Conservation (phyloP, 2,888 invertebrate genomes). For the Hoplodrina ambigua region DNA sequence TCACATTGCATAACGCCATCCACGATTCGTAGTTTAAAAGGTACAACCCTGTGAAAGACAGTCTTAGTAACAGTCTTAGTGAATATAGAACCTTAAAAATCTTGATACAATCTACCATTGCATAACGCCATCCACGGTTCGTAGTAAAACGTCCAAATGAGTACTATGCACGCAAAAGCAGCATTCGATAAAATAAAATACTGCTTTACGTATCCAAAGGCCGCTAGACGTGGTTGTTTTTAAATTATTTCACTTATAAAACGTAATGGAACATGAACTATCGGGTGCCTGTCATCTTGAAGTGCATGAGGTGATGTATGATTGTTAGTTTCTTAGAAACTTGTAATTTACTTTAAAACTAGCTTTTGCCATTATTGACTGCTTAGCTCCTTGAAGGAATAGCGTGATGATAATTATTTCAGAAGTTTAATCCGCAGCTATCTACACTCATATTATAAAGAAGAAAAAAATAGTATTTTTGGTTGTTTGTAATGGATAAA, state of each 20-base stretch:
- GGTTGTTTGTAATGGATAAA: too few relatives aligned
- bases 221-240: conserved; percentile 13
- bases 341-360: too few relatives aligned
- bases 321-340: conserved; percentile 21
- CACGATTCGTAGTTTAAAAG: too few relatives aligned
- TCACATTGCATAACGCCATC: too few relatives aligned
- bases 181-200: conserved; percentile 68
- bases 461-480: too few relatives aligned
- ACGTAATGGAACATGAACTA: conserved; percentile 44
- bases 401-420: too few relatives aligned
- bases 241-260: conserved; percentile 49
- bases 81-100: neutral
- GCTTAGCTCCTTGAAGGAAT: too few relatives aligned
- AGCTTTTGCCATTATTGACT: too few relatives aligned
- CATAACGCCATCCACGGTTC: conserved; percentile 64
- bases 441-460: too few relatives aligned
- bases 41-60: too few relatives aligned
- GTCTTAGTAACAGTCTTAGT: too few relatives aligned
- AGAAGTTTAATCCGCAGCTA: too few relatives aligned
- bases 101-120: conserved; percentile 30
- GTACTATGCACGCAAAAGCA: conserved; percentile 71
- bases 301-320: conserved; percentile 10
- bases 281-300: conserved; percentile 38
- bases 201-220: conserved; percentile 36
- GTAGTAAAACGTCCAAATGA: conserved; percentile 66